Conservation (phyloP, 2,888 invertebrate species). For the Kuschelorhynchus macadamiae region DNA sequence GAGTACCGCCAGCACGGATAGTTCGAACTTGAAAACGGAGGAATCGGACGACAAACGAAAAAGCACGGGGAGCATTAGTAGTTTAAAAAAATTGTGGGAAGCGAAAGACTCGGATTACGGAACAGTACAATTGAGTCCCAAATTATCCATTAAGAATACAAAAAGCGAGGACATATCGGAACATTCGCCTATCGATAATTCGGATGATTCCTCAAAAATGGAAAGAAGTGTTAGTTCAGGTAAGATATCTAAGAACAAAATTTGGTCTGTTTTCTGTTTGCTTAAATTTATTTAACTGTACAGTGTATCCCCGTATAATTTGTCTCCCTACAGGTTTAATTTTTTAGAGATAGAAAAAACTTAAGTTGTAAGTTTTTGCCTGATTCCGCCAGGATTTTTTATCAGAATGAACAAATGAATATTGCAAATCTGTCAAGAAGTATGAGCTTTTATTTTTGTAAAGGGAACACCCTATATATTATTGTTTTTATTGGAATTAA, state of each 20-base stretch:
- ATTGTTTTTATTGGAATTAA: too few species aligned
- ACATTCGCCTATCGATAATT: constrained; percentile 65
- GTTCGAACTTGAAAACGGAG: constrained; percentile 68
- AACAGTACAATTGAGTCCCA: constrained; percentile 77
- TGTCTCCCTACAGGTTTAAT: too few species aligned
- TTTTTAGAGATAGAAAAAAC: too few species aligned
- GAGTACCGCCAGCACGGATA: constrained; percentile 68
- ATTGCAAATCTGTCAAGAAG: too few species aligned
- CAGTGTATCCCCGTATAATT: too few species aligned
- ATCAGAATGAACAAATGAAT: too few species aligned
- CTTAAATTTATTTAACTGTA: too few species aligned
- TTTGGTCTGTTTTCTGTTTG: neutral
- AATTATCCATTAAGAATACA: constrained; percentile 72
- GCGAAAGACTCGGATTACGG: constrained; percentile 76
- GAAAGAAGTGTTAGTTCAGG: constrained; percentile 48
- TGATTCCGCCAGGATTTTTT: too few species aligned
- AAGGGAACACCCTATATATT: too few species aligned
- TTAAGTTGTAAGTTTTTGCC: too few species aligned
- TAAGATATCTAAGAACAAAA: constrained; percentile 4
- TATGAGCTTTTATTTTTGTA: too few species aligned
- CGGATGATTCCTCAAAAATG: constrained; percentile 63
- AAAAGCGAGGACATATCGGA: constrained; percentile 68
- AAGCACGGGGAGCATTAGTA: constrained; percentile 93
- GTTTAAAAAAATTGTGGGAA: constrained; percentile 94
- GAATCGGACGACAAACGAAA: constrained; percentile 83